Evolutionary conservation across 1,140 invertebrate genomes (phyloP), one percentile per base, ranked within the genome.

Genomic region (Spodoptera frugiperda): DNA sequence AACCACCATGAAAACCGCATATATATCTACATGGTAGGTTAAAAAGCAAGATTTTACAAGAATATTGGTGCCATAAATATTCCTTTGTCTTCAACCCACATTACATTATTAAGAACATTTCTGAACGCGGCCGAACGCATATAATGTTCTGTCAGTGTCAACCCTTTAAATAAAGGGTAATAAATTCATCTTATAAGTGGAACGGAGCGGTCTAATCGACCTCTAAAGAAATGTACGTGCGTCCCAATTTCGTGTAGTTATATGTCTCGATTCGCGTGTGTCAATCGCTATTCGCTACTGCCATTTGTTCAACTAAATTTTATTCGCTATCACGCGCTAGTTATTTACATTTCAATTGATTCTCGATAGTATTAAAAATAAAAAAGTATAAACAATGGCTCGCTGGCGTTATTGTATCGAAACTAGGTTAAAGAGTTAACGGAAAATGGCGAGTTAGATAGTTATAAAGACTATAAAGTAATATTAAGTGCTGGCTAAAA

Each of bases 181-280:
- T 68, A 68, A 68, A 68, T 68, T 68, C 48, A 68, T 68, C 65
- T 68, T 25, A 53, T 68, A 68, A 33, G 48, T 68, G 53, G 65
- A 46, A 21, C 65, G 61, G 61, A 33, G 5, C 33, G 48, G 65
- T 53, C 65, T 68, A 68, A 68, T 68, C 65, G 65, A 53, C 65
- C 48, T 68, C 48, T 33, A 68, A 53, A 30, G 48, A 67, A 48
- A n/a, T 11, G 17, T 55, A 55, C 25, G 49, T 17, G 65, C 48
- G 63, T 14, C 17, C 65, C 65, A 68, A 68, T 68, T 68, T 25
- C 63, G 49, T 49, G 63, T 39, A 39, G 1, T 6, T 51, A 68
- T 68, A 46, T n/a, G n/a, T 14, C 65, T 68, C 53, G 49, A 51
- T 68, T 67, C 19, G 63, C 48, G 21, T 68, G 21, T 53, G 17